phyloP scores from a whole-genome alignment of 2,797 vertebrate species.

The Hozukius guyotensis region DNA sequence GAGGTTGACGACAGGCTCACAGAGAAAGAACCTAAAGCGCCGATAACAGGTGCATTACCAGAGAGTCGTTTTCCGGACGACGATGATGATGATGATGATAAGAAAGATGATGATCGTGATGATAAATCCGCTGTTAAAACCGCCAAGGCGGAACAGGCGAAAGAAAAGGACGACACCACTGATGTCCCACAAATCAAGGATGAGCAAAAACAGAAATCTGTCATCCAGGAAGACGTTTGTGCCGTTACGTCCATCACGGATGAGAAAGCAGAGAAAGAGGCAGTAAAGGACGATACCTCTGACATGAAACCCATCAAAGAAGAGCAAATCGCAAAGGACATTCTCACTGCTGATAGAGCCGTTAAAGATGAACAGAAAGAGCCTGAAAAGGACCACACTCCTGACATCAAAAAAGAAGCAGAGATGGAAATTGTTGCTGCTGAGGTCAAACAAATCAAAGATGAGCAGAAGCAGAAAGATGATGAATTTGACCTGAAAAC shows the following conservation, averaged over 20 bases:
- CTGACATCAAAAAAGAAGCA: constrained; percentile 26
- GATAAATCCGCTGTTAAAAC: constrained; percentile 74
- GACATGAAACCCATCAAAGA: constrained; percentile 66
- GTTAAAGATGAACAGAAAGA: constrained; percentile 42
- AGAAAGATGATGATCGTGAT: constrained; percentile 46
- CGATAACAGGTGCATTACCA: constrained; percentile 64
- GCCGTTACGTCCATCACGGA: constrained; percentile 1
- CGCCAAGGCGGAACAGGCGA: constrained; percentile 23
- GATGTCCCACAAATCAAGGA: constrained; percentile 39
- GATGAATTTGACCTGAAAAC: constrained; percentile 72
- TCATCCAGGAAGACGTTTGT: constrained; percentile 31
- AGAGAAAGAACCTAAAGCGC: constrained; percentile 67
- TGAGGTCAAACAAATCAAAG: constrained; percentile 28
- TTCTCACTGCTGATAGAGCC: not conserved
- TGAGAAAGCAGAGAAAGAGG: constrained; percentile 37
- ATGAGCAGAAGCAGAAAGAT: constrained; percentile 43
- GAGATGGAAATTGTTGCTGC: constrained; percentile 21
- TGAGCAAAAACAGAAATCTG: constrained; percentile 44
- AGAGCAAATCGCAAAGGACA: constrained; percentile 36
- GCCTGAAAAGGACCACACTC: constrained; percentile 23
- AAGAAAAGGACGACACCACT: constrained; percentile 15
- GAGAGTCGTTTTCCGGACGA: constrained; percentile 83
- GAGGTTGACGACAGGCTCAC: constrained; percentile 49
- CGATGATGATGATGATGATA: constrained; percentile 22
- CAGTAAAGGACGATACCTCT: constrained; percentile 53